phyloP scores from a whole-genome alignment of 2,888 invertebrate species.

The Epistrophe eligans region DNA sequence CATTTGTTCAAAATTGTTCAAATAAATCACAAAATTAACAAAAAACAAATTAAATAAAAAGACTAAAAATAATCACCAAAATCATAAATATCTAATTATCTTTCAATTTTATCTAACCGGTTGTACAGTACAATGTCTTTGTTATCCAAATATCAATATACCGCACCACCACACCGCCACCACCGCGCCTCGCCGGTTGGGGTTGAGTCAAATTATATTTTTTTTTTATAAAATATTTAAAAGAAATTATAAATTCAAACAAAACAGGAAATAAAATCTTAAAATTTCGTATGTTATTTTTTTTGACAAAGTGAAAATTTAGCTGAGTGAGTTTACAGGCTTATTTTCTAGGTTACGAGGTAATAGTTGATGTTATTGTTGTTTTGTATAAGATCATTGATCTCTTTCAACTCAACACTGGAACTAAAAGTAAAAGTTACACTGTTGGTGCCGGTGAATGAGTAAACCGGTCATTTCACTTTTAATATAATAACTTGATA shows the following conservation, averaged over 20 bases:
- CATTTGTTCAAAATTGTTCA: neutral
- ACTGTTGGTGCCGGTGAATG: neutral
- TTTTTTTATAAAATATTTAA: neutral
- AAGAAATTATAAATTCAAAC: neutral
- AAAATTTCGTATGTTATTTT: neutral
- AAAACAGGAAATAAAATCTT: neutral
- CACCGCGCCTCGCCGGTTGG: no score
- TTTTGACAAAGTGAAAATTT: neutral
- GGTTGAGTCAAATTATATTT: neutral
- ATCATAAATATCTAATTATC: neutral
- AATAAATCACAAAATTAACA: neutral
- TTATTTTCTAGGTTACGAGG: neutral
- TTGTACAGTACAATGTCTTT: neutral
- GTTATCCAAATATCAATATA: neutral
- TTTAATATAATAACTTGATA: neutral
- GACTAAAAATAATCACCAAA: neutral
- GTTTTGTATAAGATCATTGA: neutral
- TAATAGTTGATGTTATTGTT: neutral
- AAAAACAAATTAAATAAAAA: neutral
- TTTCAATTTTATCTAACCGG: neutral
- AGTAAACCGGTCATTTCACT: neutral
- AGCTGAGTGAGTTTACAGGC: neutral
- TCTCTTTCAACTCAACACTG: neutral
- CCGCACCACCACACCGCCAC: neutral
- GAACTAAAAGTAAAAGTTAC: constrained; percentile 9